Conservation (phyloP, 2,113 vertebrate species). For the Eudyptes chrysolophus region DNA sequence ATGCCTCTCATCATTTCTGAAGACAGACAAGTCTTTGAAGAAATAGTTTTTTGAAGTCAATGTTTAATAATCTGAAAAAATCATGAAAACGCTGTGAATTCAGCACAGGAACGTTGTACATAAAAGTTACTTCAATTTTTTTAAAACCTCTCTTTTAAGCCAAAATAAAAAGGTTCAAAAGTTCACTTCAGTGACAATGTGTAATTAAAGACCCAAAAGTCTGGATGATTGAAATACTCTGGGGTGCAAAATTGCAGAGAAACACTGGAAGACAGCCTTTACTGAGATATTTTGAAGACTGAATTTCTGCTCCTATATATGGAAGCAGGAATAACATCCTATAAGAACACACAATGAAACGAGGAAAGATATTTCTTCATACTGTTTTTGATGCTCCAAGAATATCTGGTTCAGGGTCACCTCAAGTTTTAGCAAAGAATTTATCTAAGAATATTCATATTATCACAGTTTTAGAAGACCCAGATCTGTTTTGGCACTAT, state of each 20-base stretch:
- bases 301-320: neutral
- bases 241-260: neutral
- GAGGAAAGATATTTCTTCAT: neutral
- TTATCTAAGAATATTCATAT: neutral
- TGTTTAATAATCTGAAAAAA: conserved; percentile 28
- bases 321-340: neutral
- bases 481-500: neutral
- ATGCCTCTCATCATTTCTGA: conserved; percentile 22
- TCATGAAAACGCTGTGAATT: neutral
- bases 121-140: conserved; percentile 17
- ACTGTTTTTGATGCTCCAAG: neutral
- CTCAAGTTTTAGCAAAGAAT: neutral
- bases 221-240: neutral
- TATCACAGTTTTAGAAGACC: neutral
- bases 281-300: neutral
- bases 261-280: neutral
- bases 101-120: neutral
- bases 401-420: neutral
- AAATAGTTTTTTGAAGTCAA: conserved; percentile 32
- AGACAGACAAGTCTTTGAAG: conserved; percentile 48
- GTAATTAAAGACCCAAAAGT: conserved; percentile 40
- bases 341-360: neutral
- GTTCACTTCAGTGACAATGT: conserved; percentile 26
- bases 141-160: neutral
- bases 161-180: conserved; percentile 18